Evolutionary conservation across 2,113 vertebrate species (phyloP).

Genomic region (Pelmatolapia mariae): DNA sequence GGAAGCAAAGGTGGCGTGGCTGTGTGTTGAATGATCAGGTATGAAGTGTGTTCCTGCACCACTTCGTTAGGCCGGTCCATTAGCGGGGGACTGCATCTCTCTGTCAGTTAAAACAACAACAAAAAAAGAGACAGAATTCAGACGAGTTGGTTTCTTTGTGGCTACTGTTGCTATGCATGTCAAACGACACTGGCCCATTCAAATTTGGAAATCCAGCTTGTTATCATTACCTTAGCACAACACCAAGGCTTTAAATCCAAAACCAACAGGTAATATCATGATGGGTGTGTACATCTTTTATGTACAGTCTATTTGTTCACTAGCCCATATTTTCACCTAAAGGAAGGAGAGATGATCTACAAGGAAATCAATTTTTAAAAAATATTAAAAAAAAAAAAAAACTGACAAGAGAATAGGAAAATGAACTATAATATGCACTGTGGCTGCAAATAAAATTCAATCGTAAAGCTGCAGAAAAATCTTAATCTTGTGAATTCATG

Average conservation of each 20-base stretch:
- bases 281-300: background rate
- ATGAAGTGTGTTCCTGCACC: background rate
- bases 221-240: background rate
- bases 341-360: background rate
- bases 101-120: conserved; percentile 21
- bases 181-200: background rate
- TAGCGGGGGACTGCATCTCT: conserved; percentile 43
- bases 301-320: background rate
- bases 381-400: background rate
- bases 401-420: background rate
- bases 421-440: background rate
- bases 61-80: conserved; percentile 47
- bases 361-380: too few relatives aligned
- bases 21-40: conserved; percentile 24
- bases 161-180: background rate
- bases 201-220: background rate
- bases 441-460: background rate
- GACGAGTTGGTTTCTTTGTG: background rate
- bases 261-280: background rate
- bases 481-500: background rate
- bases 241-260: background rate
- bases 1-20: conserved; percentile 27
- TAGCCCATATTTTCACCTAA: background rate
- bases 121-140: background rate
- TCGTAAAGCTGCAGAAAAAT: background rate